Evolutionary conservation across 2,797 vertebrate genomes (phyloP).

Genomic region (Acanthornis magna): DNA sequence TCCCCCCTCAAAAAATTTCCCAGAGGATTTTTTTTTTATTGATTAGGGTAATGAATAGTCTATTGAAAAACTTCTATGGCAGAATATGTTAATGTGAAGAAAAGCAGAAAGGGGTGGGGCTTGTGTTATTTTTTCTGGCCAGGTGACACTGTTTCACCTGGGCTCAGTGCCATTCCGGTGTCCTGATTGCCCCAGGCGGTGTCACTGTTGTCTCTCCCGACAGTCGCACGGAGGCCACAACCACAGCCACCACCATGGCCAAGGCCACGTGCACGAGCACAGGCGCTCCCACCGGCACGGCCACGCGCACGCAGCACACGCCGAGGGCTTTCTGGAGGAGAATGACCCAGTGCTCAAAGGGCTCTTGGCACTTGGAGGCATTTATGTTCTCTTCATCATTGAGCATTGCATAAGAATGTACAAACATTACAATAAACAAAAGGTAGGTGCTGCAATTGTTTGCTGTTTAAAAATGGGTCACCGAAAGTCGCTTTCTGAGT

Average conservation of each 20-base stretch:
- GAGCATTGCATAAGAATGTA: conserved; percentile 97
- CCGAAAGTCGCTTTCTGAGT: not conserved
- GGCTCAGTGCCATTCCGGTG: not conserved
- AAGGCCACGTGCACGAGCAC: conserved; percentile 57
- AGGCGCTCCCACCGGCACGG: conserved; percentile 66
- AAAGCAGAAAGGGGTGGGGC: too few relatives aligned
- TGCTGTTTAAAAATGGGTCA: fast-evolving
- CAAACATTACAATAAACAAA: conserved; percentile 90
- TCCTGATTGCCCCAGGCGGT: not conserved
- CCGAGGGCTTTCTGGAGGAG: conserved; percentile 69
- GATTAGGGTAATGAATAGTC: not conserved
- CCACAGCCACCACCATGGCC: conserved; percentile 75
- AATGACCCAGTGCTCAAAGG: conserved; percentile 96
- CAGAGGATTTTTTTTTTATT: not conserved
- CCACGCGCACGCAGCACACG: conserved; percentile 20
- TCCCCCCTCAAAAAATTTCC: not conserved
- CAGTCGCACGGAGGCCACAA: conserved; percentile 90
- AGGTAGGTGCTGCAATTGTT: conserved; percentile 65
- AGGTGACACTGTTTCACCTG: not conserved
- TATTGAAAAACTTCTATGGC: not conserved
- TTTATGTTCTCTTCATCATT: conserved; percentile 97
- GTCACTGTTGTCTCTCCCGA: not conserved
- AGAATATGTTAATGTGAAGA: not conserved
- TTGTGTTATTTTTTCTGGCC: not conserved
- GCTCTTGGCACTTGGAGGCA: conserved; percentile 90